Percentiles rank a stretch among this genome's conserved stretches.
Conservation (phyloP, 1,140 invertebrate genomes). For the Latrodectus geometricus region DNA sequence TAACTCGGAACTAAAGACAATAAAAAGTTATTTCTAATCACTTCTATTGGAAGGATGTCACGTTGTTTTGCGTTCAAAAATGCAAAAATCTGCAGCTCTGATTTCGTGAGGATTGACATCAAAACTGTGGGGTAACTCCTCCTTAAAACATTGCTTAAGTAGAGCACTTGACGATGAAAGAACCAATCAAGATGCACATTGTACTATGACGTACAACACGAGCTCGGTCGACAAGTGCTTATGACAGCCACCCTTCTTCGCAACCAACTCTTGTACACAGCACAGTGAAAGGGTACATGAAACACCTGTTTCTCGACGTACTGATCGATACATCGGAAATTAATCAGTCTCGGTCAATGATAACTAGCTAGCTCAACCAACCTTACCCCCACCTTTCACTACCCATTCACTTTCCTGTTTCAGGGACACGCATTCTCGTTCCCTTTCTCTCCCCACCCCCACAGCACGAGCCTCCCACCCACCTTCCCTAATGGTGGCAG, state of each 20-base stretch:
- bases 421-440: neutral
- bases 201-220: conserved; percentile 11
- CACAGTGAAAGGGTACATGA: conserved; percentile 46
- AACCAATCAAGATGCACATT: conserved; percentile 25
- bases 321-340: conserved; percentile 59
- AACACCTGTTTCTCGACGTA: conserved; percentile 48
- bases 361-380: conserved; percentile 42
- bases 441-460: too few species aligned
- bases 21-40: too few species aligned
- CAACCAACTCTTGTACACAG: neutral
- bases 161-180: neutral
- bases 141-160: too few species aligned
- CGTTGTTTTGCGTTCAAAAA: too few species aligned
- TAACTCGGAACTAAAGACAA: too few species aligned
- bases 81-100: too few species aligned
- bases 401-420: conserved; percentile 3
- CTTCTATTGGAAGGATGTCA: too few species aligned
- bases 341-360: conserved; percentile 52
- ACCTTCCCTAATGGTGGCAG: neutral
- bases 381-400: neutral
- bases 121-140: too few species aligned
- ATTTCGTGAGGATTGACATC: too few species aligned
- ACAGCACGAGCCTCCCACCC: too few species aligned
- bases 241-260: conserved; percentile 12
- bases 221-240: conserved; percentile 30